Conservation (phyloP, 2,888 invertebrate species). For the Pyralis farinalis region DNA sequence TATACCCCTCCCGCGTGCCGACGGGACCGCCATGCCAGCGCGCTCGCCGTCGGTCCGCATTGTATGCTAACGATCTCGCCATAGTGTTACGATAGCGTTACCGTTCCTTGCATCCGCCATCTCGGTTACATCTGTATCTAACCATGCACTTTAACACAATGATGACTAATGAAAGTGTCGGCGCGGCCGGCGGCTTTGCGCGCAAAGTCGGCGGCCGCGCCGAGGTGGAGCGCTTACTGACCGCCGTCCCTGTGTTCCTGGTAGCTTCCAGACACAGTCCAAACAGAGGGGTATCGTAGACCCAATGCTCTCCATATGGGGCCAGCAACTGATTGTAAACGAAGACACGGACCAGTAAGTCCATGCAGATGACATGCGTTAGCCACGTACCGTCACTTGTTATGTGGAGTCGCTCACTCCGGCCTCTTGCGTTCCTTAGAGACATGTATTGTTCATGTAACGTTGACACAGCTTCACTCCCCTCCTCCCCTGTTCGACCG, state of each 20-base stretch:
- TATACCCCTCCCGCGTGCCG: constrained; percentile 31
- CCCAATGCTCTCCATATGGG: constrained; percentile 99
- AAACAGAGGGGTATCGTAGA: constrained; percentile 98
- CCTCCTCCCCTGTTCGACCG: constrained; percentile 41
- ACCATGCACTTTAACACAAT: constrained; percentile 14
- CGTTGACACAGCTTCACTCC: constrained; percentile 46
- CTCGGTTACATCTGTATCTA: constrained; percentile 20
- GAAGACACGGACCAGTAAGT: constrained; percentile 99
- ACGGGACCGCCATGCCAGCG: constrained; percentile 16
- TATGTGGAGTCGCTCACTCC: constrained; percentile 59
- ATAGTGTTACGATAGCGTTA: constrained; percentile 17
- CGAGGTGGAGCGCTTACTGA: constrained; percentile 39
- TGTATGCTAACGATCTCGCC: constrained; percentile 13
- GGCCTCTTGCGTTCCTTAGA: constrained; percentile 58
- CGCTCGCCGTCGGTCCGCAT: constrained; percentile 13
- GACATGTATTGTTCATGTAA: constrained; percentile 58
- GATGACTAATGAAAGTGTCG: constrained; percentile 1
- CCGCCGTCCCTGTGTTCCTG: constrained; percentile 67
- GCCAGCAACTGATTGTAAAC: constrained; percentile 98
- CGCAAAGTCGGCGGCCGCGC: constrained; percentile 11
- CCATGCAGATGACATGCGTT: constrained; percentile 52
- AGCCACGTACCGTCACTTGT: constrained; percentile 46
- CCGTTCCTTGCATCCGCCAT: constrained; percentile 22
- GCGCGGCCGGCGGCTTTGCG: constrained; percentile 9
- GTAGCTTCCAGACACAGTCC: constrained; percentile 92